Percentiles rank a stretch among this genome's conserved stretches.
Evolutionary conservation across 30 jellyfish, hydroid and myxozoan genomes (phyloP).

Genomic region (Aurelia aurita): DNA sequence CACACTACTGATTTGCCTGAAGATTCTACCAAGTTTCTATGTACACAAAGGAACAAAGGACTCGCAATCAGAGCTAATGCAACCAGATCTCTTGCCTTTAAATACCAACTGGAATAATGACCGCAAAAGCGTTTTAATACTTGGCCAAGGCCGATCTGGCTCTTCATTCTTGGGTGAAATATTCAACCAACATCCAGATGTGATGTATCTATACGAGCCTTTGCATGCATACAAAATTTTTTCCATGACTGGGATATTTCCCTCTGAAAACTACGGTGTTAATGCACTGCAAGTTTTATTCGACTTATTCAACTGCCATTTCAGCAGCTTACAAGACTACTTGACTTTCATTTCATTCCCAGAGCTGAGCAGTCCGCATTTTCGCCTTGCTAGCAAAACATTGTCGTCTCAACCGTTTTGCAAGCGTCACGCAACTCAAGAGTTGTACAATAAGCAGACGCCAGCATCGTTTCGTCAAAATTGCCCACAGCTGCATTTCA

Average conservation of each 20-base stretch:
- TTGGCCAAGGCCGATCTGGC: slow-evolving; percentile 98
- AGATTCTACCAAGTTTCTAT: slow-evolving; percentile 32
- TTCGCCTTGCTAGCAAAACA: slow-evolving; percentile 83
- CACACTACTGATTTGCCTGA: slow-evolving; percentile 42
- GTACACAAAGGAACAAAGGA: neutral
- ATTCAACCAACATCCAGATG: slow-evolving; percentile 90
- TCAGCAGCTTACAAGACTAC: slow-evolving; percentile 79
- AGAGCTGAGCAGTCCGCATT: slow-evolving; percentile 94
- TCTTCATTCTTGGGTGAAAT: slow-evolving; percentile 98
- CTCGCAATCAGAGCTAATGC: slow-evolving; percentile 2
- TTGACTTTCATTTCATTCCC: slow-evolving; percentile 91
- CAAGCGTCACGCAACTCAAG: slow-evolving; percentile 71
- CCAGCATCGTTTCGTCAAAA: slow-evolving; percentile 46
- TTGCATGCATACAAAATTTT: slow-evolving; percentile 84
- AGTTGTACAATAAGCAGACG: slow-evolving; percentile 37
- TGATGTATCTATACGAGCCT: slow-evolving; percentile 91
- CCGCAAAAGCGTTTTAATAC: slow-evolving; percentile 65
- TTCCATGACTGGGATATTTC: slow-evolving; percentile 72
- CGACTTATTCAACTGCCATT: slow-evolving; percentile 84
- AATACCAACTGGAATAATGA: slow-evolving; percentile 31
- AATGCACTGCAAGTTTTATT: slow-evolving; percentile 67
- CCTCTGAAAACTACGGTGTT: slow-evolving; percentile 62
- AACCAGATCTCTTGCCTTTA: neutral
- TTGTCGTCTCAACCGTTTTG: slow-evolving; percentile 95
- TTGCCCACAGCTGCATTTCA: slow-evolving; percentile 74